Evolutionary conservation across 92 coral and sea anemone species (phyloP).

Genomic region (Phymanthus crucifer): DNA sequence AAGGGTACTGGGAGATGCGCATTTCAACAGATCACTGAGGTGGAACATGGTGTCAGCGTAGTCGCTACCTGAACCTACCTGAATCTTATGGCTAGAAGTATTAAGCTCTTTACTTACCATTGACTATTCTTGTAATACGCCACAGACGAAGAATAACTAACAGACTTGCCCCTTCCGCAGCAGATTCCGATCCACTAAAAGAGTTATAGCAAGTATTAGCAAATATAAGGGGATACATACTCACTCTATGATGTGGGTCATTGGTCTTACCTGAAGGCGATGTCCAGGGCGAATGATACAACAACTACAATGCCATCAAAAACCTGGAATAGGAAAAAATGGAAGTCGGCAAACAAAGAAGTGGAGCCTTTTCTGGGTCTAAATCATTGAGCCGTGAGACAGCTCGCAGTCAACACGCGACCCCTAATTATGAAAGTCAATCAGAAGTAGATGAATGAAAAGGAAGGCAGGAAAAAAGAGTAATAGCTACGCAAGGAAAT

Average conservation of each 20-base stretch:
- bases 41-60: too few species aligned
- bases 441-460: too few species aligned
- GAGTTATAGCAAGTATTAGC: background rate
- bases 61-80: too few species aligned
- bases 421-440: background rate
- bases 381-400: too few species aligned
- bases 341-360: too few species aligned
- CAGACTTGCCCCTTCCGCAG: conserved; percentile 76
- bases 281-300: conserved; percentile 85
- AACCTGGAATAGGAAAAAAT: conserved; percentile 59
- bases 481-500: background rate
- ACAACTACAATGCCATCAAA: conserved; percentile 94
- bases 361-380: too few species aligned
- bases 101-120: conserved; percentile 52
- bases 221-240: background rate
- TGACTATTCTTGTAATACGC: conserved; percentile 95
- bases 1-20: background rate
- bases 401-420: too few species aligned
- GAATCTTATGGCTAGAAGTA: too few species aligned
- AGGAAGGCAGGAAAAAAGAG: too few species aligned
- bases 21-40: background rate
- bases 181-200: conserved; percentile 56
- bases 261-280: conserved; percentile 86
- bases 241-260: background rate
- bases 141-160: conserved; percentile 89